Percentiles rank a stretch among this genome's conserved stretches.
Evolutionary conservation across 2,888 invertebrate species (phyloP).

Genomic region (Carcina quercana): DNA sequence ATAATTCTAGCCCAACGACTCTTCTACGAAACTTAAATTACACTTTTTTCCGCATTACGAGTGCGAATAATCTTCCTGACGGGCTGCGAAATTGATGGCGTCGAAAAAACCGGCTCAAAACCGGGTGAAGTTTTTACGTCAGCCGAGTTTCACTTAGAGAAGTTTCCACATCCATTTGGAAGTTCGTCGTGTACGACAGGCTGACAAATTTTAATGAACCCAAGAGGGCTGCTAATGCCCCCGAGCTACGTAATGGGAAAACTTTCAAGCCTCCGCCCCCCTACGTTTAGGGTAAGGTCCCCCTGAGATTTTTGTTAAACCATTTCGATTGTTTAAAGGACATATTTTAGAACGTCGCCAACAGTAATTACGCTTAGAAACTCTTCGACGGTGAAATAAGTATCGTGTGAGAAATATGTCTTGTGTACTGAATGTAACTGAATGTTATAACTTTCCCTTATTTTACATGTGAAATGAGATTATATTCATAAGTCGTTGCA

Average conservation of each 20-base stretch:
- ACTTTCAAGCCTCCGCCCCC: conserved; percentile 36
- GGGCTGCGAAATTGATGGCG: conserved; percentile 71
- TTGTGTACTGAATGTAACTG: too few species aligned
- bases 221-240: conserved; percentile 70
- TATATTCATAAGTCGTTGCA: too few species aligned
- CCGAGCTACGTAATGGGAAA: conserved; percentile 66
- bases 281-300: conserved; percentile 1
- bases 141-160: conserved; percentile 70
- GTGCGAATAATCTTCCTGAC: conserved; percentile 74
- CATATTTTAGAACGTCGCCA: conserved; percentile 45
- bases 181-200: conserved; percentile 65
- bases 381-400: too few species aligned
- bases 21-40: conserved; percentile 69
- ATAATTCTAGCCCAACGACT: conserved; percentile 67
- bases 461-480: too few species aligned
- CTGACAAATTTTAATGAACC: conserved; percentile 75
- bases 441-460: too few species aligned
- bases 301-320: conserved; percentile 30
- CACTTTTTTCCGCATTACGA: conserved; percentile 70
- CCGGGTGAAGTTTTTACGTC: conserved; percentile 67
- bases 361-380: too few species aligned
- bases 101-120: conserved; percentile 60
- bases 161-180: conserved; percentile 71
- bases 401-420: too few species aligned
- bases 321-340: conserved; percentile 38